Evolutionary conservation across 2,888 invertebrate species (phyloP).

Genomic region (Heteromyza rotundicornis): DNA sequence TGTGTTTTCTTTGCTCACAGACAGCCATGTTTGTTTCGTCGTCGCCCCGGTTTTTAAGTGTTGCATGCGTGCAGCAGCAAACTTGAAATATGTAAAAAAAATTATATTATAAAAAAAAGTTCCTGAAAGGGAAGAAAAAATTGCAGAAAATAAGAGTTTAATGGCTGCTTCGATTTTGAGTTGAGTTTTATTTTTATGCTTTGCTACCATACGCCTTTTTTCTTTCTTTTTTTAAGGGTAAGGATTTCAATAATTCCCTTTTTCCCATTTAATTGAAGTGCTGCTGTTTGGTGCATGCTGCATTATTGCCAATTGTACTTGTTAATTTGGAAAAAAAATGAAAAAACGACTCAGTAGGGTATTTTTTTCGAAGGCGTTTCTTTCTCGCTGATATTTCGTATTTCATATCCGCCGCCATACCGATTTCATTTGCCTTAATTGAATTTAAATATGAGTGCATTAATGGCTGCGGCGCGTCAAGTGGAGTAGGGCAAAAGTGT

Average conservation of each 20-base stretch:
- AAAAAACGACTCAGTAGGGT: conserved; percentile 18
- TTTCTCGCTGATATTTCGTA: not conserved
- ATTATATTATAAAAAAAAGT: conserved; percentile 28
- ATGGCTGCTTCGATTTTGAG: conserved; percentile 48
- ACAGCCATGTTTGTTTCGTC: conserved; percentile 11
- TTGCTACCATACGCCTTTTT: conserved; percentile 40
- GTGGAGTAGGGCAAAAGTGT: not conserved
- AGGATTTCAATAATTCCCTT: conserved; percentile 26
- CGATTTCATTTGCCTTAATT: conserved; percentile 12
- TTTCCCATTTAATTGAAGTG: conserved; percentile 55
- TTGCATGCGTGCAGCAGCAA: not conserved
- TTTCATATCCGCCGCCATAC: not conserved
- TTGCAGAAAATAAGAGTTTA: conserved; percentile 30
- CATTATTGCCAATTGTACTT: conserved; percentile 37
- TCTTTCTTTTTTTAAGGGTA: conserved; percentile 10
- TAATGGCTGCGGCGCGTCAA: conserved; percentile 8
- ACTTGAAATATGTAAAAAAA: not conserved
- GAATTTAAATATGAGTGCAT: conserved; percentile 21
- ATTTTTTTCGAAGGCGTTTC: conserved; percentile 25
- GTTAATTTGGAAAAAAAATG: conserved; percentile 40
- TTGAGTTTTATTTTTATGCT: conserved; percentile 40
- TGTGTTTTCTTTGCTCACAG: not conserved
- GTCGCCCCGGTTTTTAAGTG: not conserved
- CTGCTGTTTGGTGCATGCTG: conserved; percentile 20
- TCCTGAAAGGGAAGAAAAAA: conserved; percentile 13